A percentile compares a stretch with the other conserved stretches of the same genome.
These are phyloP conservation scores for Mohoua ochrocephala DNA, from an alignment of 2,113 vertebrate species.

Conservation along the genomic window DNA sequence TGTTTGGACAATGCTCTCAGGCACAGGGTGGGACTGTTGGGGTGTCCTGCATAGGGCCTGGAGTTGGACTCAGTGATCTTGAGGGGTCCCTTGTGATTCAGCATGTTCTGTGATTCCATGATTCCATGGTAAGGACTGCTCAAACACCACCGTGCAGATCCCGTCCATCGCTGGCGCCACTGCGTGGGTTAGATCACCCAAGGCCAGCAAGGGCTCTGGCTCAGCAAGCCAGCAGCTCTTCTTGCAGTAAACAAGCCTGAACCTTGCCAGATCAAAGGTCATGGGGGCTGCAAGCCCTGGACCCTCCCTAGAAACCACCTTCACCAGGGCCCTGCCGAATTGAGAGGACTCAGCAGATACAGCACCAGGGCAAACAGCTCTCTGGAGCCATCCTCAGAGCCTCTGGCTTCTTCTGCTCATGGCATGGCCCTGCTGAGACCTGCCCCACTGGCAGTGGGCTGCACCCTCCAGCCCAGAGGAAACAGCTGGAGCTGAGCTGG, in stretches of 20 bases:
- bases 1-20: not conserved
- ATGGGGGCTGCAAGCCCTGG: fast-evolving
- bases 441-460: not conserved
- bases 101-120: not conserved
- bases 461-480: not conserved
- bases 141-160: fast-evolving
- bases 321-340: not conserved
- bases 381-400: not conserved
- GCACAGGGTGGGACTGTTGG: not conserved
- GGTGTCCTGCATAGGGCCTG: not conserved
- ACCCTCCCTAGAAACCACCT: not conserved
- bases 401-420: not conserved
- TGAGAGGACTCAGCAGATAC: not conserved
- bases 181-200: not conserved
- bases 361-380: not conserved
- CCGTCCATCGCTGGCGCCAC: fast-evolving
- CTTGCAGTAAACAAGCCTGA: not conserved
- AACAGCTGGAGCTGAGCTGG: not conserved
- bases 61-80: not conserved
- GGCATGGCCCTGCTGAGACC: not conserved
- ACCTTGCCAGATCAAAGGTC: not conserved
- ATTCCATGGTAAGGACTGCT: not conserved
- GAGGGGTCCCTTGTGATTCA: not conserved
- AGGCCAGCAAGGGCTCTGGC: not conserved
- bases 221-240: not conserved